Conservation (phyloP, 2,888 invertebrate species). For the Caenorhabditis wallacei region DNA sequence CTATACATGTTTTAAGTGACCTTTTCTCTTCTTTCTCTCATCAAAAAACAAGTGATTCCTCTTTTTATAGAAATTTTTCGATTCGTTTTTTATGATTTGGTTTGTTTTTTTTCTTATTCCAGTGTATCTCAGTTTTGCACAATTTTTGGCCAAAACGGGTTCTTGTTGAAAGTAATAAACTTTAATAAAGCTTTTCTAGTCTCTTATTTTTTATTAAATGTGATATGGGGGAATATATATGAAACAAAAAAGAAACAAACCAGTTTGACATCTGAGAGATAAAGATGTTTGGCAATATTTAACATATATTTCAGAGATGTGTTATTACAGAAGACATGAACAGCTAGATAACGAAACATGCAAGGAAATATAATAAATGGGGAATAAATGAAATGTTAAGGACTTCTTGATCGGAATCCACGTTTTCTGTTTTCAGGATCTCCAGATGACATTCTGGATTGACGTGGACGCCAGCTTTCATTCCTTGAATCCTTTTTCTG, state of each 20-base stretch:
- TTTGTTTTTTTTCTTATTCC: conserved; percentile 19
- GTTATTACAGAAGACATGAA: conserved; percentile 2
- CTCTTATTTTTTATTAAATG: neutral
- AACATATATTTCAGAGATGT: neutral
- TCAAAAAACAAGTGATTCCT: conserved; percentile 28
- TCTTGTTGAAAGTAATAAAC: conserved; percentile 21
- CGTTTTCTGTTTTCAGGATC: neutral
- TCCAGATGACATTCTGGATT: neutral
- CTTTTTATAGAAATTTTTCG: conserved; percentile 21
- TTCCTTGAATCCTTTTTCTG: neutral
- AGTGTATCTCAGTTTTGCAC: conserved; percentile 62
- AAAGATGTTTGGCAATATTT: neutral
- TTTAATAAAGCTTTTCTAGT: conserved; percentile 23
- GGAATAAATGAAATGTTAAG: neutral
- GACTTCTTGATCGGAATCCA: conserved; percentile 21
- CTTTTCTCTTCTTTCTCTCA: conserved; percentile 7
- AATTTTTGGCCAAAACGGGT: conserved; percentile 41
- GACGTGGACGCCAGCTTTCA: conserved; percentile 16
- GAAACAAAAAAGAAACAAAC: neutral
- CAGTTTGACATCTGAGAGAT: neutral
- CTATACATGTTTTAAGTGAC: conserved; percentile 57
- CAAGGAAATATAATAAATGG: neutral
- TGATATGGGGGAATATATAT: conserved; percentile 8
- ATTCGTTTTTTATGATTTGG: conserved; percentile 1
- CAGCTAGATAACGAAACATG: neutral